Evolutionary conservation across 2,113 vertebrate species (phyloP), one percentile per base, ranked within the genome.

Genomic region (Benitochromis conjunctus): DNA sequence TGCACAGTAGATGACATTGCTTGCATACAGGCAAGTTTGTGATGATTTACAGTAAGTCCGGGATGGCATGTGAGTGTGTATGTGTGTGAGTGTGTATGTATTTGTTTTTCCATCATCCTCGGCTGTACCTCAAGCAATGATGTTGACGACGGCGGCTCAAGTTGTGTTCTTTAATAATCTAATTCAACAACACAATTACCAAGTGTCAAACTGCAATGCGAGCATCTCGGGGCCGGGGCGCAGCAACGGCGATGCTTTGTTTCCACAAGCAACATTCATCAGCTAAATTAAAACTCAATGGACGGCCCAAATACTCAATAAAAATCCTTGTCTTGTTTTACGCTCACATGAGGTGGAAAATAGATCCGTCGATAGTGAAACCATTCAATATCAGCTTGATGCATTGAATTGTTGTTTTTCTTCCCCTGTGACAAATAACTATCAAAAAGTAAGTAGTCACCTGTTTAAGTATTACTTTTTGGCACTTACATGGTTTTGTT

Each of bases 91-190:
- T 74, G 41, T 34, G 83, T 81, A 57, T 79, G 71, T 43, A 76
- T 79, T 80, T 80, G 4, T 79, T 82, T 69, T 85, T 87, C 88
- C 89, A 92, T 94, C 92, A 93, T 89, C 78, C 79, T 88, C 80
- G 19, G 86, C 43, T 38, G 85, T 5, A 86, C 93, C 92, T 92
- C 90, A 24, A 89, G 94, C 90, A 10, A 69, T 66, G 91, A 89
- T 85, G 92, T 83, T 87, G 92, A 88, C 69, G 78, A 80, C 26
- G 13, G 79, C 71, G 9, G 74, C 86, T 87, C n/a, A 58, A 94
- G 55, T 93, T 92, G 92, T 93, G 91, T 94, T 94, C 92, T 95
- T 94, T 94, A 95, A 94, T 94, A 91, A 95, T 94, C 92, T 92
- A 88, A 93, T 94, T 89, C 93, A 94, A 92, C 91, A 92, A 94